Evolutionary conservation across 2,888 invertebrate genomes (phyloP), one percentile per base, ranked within the genome.

Genomic region (Muscina levida): DNA sequence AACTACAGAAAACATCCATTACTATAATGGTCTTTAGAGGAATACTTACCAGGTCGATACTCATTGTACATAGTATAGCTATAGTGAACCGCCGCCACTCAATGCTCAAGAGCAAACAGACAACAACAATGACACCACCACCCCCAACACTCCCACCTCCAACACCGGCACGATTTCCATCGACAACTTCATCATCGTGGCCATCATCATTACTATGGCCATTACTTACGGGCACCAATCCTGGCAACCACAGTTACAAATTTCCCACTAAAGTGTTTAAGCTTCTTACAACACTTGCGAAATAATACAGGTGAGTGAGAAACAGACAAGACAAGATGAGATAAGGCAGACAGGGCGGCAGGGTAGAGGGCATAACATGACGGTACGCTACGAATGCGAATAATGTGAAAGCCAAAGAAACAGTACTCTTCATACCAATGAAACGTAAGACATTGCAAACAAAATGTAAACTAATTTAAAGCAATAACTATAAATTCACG

Each of bases 401-500:
- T n/a, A n/a, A n/a, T n/a, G n/a, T n/a, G n/a, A n/a, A n/a, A n/a
- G n/a, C 39, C 42, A 71, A 44, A 8, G 5, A 66, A 74, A n/a
- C n/a, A n/a, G n/a, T n/a, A 71, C 42, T 19, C 19, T 22, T 46
- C 2, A 17, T 6, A 53, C 15, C 59, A 57, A 17, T 59, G 31
- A 57, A 57, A 59, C 59, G 15, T n/a, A 37, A 37, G 31, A 37
- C 26, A 31, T 62, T 42, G 56, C 57, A 46, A 70, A 37, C 48
- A 65, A 65, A 72, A 11, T 48, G 13, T 66, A 70, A 70, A 76
- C 76, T 70, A 76, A 76, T 76, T 68, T 76, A 57, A 57, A 68
- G 70, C 79, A 80, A 76, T 76, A 80, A 80, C 53, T 76, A 80
- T 76, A 75, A 80, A 80, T 80, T 66, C 22, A 42, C 53, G 42